Evolutionary conservation across 2,888 invertebrate species (phyloP).

Genomic region (Scaptomyza cyrtandrae): DNA sequence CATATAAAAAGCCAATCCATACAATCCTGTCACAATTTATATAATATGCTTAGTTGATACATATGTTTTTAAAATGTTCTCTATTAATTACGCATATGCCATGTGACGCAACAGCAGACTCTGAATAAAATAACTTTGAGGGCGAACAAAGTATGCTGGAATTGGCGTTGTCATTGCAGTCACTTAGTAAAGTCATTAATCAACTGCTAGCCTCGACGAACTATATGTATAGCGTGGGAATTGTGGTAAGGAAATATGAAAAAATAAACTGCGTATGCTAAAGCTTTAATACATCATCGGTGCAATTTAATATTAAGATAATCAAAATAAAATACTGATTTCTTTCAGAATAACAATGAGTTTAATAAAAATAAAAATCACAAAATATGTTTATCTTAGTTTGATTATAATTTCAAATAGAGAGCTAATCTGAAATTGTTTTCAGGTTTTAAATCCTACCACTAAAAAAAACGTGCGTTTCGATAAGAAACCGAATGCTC

Average conservation of each 20-base stretch:
- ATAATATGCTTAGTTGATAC: neutral
- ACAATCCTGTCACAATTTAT: too few species aligned
- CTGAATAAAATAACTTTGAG: slow-evolving; percentile 5
- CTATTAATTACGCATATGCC: slow-evolving; percentile 25
- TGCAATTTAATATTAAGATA: neutral
- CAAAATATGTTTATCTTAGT: too few species aligned
- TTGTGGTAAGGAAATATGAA: neutral
- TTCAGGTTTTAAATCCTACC: too few species aligned
- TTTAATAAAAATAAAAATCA: too few species aligned
- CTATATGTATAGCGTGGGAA: slow-evolving; percentile 40
- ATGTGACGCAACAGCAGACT: slow-evolving; percentile 1
- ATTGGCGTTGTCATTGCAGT: slow-evolving; percentile 38
- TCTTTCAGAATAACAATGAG: too few species aligned
- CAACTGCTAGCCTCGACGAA: slow-evolving; percentile 16
- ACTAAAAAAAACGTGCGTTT: too few species aligned
- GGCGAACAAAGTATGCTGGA: slow-evolving; percentile 1
- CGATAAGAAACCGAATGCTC: too few species aligned
- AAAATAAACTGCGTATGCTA: neutral
- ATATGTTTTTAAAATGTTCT: too few species aligned
- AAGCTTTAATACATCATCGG: neutral
- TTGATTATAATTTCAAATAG: too few species aligned
- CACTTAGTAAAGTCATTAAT: slow-evolving; percentile 53
- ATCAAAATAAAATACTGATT: neutral
- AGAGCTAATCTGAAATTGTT: too few species aligned
- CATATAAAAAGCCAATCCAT: too few species aligned